Conservation (phyloP, 2,113 vertebrate genomes). For the Oreotragus oreotragus region DNA sequence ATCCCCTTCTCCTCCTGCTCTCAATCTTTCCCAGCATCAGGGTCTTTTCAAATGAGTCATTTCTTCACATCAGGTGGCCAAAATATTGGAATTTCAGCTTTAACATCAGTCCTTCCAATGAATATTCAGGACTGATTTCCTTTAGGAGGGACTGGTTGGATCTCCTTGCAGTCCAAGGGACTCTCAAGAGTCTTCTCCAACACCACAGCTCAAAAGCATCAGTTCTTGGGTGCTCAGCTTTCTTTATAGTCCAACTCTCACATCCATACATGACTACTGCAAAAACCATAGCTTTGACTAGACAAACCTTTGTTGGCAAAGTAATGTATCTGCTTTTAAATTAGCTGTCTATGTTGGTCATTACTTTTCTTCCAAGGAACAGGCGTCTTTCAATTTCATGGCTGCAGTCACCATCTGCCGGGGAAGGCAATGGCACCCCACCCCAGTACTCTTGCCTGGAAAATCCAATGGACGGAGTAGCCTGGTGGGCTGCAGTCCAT, state of each 20-base stretch:
- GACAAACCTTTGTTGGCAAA: not conserved
- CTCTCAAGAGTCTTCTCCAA: not conserved
- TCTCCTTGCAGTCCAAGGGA: not conserved
- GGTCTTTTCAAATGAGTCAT: not conserved
- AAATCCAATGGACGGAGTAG: too few species aligned
- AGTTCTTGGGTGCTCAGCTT: not conserved
- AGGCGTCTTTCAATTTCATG: not conserved
- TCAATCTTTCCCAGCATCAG: not conserved
- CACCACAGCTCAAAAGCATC: not conserved
- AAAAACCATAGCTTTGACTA: not conserved
- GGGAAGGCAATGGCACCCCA: too few species aligned
- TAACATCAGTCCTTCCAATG: not conserved
- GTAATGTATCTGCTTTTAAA: not conserved
- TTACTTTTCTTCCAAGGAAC: not conserved
- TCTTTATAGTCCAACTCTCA: not conserved
- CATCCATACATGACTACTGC: not conserved
- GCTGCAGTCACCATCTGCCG: not conserved
- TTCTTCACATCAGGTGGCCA: not conserved
- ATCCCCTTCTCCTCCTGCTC: not conserved
- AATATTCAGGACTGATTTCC: not conserved
- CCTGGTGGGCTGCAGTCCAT: too few species aligned
- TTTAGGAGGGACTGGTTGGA: not conserved
- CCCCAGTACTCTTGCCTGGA: too few species aligned
- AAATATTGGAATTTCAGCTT: not conserved
- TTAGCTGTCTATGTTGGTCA: not conserved